phyloP scores from a whole-genome alignment of 2,797 vertebrate species.

The Huso huso region DNA sequence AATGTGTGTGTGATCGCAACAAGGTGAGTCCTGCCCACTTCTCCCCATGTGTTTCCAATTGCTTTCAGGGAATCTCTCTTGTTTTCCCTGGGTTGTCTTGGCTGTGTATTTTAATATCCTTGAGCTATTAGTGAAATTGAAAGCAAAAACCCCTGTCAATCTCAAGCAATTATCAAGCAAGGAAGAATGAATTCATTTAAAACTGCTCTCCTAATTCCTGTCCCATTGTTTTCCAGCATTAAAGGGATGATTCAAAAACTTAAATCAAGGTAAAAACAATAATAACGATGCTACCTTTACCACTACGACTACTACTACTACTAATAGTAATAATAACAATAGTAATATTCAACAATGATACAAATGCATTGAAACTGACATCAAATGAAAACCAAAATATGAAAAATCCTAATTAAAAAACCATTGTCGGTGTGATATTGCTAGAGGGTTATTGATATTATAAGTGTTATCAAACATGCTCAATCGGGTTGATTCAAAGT shows the following conservation, averaged over 20 bases:
- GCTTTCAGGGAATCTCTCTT: too few species aligned
- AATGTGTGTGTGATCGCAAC: not conserved
- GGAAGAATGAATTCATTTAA: too few species aligned
- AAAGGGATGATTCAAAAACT: conserved; percentile 59
- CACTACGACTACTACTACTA: too few species aligned
- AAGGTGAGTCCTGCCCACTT: not conserved
- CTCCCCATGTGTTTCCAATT: too few species aligned
- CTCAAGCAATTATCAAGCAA: too few species aligned
- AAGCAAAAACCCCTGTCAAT: too few species aligned
- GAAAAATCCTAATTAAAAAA: not conserved
- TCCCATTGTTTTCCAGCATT: conserved; percentile 40
- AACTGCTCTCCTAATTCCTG: too few species aligned
- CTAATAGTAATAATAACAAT: too few species aligned
- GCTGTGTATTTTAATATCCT: too few species aligned
- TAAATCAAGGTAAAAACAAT: conserved; percentile 47
- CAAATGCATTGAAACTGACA: not conserved
- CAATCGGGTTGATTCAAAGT: not conserved
- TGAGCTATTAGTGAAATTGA: too few species aligned
- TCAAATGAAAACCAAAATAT: not conserved
- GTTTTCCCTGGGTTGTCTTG: too few species aligned
- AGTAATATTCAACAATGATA: conserved; percentile 7
- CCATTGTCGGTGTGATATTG: conserved; percentile 1
- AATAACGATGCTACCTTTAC: not conserved
- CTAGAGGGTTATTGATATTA: not conserved
- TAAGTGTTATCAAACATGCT: not conserved